phyloP scores from a whole-genome alignment of 2,113 vertebrate species.

The Raja brachyura region DNA sequence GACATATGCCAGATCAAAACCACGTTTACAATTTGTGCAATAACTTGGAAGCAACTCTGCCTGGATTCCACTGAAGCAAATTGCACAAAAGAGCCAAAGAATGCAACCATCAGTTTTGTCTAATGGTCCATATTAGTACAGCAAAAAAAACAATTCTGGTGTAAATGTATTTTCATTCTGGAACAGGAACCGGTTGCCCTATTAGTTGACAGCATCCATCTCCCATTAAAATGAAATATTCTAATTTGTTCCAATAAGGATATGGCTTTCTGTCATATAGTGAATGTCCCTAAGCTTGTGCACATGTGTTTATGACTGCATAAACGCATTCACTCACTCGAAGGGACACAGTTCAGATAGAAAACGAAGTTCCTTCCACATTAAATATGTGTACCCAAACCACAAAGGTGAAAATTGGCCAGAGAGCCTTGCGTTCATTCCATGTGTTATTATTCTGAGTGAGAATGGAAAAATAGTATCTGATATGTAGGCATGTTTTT shows the following conservation, averaged over 20 bases:
- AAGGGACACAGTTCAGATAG: neutral
- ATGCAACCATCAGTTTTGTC: neutral
- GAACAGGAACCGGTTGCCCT: neutral
- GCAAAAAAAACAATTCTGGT: neutral
- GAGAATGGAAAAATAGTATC: neutral
- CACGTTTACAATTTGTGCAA: no score
- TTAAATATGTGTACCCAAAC: neutral
- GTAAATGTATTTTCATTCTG: neutral
- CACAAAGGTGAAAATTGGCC: neutral
- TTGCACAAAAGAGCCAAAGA: no score
- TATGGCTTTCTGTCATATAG: neutral
- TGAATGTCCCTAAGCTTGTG: neutral
- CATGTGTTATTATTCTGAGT: neutral
- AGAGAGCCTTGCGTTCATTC: neutral
- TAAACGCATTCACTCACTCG: no score
- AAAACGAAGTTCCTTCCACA: neutral
- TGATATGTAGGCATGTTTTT: neutral
- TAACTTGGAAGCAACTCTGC: no score
- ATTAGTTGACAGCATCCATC: neutral
- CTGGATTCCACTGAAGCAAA: no score
- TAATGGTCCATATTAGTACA: neutral
- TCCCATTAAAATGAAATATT: neutral
- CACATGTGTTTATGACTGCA: neutral
- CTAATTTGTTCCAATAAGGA: neutral
- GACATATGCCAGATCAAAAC: no score